These are phyloP conservation scores for Cabera pusaria DNA, from an alignment of 2,888 invertebrate species.

Conservation along the genomic window DNA sequence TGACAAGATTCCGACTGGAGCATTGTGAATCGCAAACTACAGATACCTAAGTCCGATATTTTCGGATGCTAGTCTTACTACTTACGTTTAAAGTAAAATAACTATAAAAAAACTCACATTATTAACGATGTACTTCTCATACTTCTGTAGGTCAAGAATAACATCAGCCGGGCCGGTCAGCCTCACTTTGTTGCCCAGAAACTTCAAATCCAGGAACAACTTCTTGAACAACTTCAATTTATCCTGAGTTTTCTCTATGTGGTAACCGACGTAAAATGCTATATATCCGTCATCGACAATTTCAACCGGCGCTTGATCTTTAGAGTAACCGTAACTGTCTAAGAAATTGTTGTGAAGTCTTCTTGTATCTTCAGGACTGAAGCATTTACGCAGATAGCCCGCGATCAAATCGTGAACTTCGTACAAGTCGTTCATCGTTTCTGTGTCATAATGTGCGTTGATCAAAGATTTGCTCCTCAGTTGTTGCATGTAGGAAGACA, in stretches of 20 bases:
- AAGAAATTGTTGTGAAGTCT: constrained; percentile 84
- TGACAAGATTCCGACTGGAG: too few species aligned
- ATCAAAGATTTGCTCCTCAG: constrained; percentile 87
- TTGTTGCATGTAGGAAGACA: constrained; percentile 85
- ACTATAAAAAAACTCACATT: too few species aligned
- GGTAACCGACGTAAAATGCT: constrained; percentile 88
- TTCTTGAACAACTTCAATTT: constrained; percentile 80
- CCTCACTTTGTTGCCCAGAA: constrained; percentile 87
- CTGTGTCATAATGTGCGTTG: constrained; percentile 84
- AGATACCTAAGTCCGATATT: too few species aligned
- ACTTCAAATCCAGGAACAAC: constrained; percentile 86
- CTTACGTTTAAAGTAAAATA: too few species aligned
- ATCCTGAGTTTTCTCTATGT: constrained; percentile 82
- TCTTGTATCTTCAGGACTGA: constrained; percentile 62
- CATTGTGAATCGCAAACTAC: too few species aligned
- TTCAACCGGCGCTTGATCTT: constrained; percentile 77
- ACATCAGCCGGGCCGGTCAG: constrained; percentile 88
- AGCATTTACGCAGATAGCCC: constrained; percentile 81
- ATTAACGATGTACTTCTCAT: constrained; percentile 81
- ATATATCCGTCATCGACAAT: constrained; percentile 89
- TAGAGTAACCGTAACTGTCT: constrained; percentile 79
- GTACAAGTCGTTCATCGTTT: constrained; percentile 85
- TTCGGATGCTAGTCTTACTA: too few species aligned
- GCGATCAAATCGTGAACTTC: constrained; percentile 88
- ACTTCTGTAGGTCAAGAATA: constrained; percentile 86